phyloP scores from a whole-genome alignment of 2,113 vertebrate species.

The Ardeotis arabs region DNA sequence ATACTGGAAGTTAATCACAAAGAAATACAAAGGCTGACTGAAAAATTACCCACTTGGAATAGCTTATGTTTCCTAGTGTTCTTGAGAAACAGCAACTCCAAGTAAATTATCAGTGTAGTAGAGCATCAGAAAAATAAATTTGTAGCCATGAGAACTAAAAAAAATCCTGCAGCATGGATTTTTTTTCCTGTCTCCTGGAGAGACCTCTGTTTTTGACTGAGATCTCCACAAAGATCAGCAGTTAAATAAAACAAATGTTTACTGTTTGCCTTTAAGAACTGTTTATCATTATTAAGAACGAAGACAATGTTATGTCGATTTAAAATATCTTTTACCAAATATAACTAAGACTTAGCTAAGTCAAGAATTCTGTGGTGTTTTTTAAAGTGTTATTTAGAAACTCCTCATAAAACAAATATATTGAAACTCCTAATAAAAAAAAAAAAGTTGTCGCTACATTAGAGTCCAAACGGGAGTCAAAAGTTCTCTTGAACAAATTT shows the following conservation, averaged over 20 bases:
- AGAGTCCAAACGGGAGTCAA: neutral
- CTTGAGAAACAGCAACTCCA: neutral
- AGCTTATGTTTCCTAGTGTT: neutral
- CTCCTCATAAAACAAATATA: neutral
- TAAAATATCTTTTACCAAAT: neutral
- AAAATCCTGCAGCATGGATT: neutral
- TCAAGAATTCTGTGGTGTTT: neutral
- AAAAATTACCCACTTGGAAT: neutral
- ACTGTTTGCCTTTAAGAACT: neutral
- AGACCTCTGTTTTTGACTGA: neutral
- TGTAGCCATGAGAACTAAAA: neutral
- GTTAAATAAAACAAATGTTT: neutral
- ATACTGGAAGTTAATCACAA: neutral
- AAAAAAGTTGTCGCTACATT: neutral
- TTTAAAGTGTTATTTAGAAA: neutral
- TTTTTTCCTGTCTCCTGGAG: neutral
- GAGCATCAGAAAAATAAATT: neutral
- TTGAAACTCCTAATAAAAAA: neutral
- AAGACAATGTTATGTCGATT: neutral
- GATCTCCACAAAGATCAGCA: neutral
- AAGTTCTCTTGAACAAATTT: neutral
- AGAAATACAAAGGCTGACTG: neutral
- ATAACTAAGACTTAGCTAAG: neutral
- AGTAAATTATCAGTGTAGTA: neutral
- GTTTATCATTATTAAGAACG: neutral